Evolutionary conservation across 2,113 vertebrate species (phyloP).

Genomic region (Thamnophis sirtalis): DNA sequence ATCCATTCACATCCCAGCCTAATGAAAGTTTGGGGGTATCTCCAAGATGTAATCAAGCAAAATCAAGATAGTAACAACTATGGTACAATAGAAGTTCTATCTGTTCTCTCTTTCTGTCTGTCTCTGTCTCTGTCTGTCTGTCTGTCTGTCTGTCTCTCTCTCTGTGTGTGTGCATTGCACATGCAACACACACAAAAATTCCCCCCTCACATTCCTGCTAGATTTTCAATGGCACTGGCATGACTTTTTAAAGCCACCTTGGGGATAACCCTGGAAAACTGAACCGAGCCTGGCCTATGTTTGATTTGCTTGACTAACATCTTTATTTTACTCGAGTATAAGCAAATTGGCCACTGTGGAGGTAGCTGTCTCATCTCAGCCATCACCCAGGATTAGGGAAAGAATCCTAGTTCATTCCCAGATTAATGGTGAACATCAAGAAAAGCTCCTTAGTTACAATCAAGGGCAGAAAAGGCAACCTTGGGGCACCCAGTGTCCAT

Average conservation of each 20-base stretch:
- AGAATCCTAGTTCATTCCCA: constrained; percentile 14
- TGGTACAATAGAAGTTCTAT: not conserved
- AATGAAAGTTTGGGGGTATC: not conserved
- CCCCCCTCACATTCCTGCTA: not conserved
- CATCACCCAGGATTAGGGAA: constrained; percentile 12
- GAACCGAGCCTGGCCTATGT: not conserved
- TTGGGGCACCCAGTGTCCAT: not conserved
- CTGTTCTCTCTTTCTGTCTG: fast-evolving
- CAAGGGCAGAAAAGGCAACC: not conserved
- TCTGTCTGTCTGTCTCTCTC: too few species aligned
- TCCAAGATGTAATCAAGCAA: not conserved
- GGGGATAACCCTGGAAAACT: not conserved
- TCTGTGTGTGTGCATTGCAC: not conserved
- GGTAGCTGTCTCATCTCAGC: not conserved
- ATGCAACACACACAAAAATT: not conserved
- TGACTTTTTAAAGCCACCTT: not conserved
- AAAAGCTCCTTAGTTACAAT: constrained; percentile 22
- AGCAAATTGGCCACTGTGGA: not conserved
- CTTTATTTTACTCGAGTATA: not conserved
- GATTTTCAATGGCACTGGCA: not conserved
- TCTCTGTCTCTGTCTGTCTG: not conserved
- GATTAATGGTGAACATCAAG: constrained; percentile 10
- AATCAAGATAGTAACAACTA: not conserved
- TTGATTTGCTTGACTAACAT: not conserved
- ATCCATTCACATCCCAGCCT: not conserved